These are phyloP conservation scores for Ptychobarbus kaznakovi DNA, from an alignment of 2,797 vertebrate species.

Conservation along the genomic window DNA sequence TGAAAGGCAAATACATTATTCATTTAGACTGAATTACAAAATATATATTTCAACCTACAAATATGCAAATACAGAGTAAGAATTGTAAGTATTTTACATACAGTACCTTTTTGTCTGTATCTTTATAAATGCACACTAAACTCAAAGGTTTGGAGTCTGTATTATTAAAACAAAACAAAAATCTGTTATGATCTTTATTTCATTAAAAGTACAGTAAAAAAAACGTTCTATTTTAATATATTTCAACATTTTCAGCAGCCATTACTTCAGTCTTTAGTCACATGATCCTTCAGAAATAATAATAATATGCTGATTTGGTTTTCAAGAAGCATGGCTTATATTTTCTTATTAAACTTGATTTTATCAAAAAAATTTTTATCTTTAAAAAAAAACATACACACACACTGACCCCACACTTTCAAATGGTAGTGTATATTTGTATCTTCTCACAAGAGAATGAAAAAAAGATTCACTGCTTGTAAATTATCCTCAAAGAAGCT, in stretches of 20 bases:
- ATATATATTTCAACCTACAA: too few species aligned
- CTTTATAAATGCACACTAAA: too few species aligned
- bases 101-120: too few species aligned
- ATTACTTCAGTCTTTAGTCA: not conserved
- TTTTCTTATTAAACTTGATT: not conserved
- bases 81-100: too few species aligned
- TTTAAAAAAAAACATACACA: not conserved
- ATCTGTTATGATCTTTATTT: too few species aligned
- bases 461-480: not conserved
- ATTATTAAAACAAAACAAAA: too few species aligned
- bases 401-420: not conserved
- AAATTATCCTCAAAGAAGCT: constrained; percentile 3
- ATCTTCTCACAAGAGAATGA: not conserved
- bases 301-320: not conserved
- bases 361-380: not conserved
- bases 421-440: not conserved
- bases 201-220: too few species aligned
- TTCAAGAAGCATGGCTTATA: not conserved
- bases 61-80: too few species aligned
- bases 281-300: not conserved
- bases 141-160: too few species aligned
- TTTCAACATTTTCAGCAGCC: not conserved
- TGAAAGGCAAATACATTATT: too few species aligned
- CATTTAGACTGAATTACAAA: too few species aligned
- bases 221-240: too few species aligned